A percentile compares a stretch with the other conserved stretches of the same genome.
phyloP scores from a whole-genome alignment of 2,888 invertebrate species.

The Amphipoea oculea region DNA sequence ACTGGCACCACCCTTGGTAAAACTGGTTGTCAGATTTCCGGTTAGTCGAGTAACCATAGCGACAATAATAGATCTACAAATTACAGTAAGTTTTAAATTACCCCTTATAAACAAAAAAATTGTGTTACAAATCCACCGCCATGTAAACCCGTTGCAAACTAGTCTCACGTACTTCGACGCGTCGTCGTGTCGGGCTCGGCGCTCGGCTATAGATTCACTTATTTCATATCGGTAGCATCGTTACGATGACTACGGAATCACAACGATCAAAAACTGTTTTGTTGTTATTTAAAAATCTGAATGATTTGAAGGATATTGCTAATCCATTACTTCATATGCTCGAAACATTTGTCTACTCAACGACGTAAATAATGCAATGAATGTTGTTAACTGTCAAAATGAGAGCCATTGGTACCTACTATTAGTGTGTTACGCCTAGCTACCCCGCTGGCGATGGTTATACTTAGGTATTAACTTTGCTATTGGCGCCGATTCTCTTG shows the following conservation, averaged over 20 bases:
- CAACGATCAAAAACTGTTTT: constrained; percentile 5
- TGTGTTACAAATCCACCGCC: background rate
- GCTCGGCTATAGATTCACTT: background rate
- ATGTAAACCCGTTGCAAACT: constrained; percentile 26
- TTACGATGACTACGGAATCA: constrained; percentile 16
- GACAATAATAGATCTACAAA: background rate
- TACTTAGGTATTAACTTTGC: background rate
- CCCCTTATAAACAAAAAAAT: background rate
- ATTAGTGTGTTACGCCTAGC: too few species aligned
- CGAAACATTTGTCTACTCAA: too few species aligned
- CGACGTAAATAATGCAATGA: too few species aligned
- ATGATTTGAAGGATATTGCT: too few species aligned
- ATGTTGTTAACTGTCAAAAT: too few species aligned
- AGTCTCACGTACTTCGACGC: constrained; percentile 35
- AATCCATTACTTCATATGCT: too few species aligned
- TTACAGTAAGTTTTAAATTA: background rate
- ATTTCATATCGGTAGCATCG: constrained; percentile 5
- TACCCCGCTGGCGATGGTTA: background rate
- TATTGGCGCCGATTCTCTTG: too few species aligned
- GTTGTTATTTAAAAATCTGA: constrained; percentile 8
- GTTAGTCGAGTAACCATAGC: background rate
- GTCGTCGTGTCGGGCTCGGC: constrained; percentile 50
- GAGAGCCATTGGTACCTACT: too few species aligned
- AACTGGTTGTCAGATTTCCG: background rate
- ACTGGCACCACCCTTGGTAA: background rate